These are phyloP conservation scores for Chironomus riparius DNA, from an alignment of 2,888 invertebrate species.

Conservation along the genomic window DNA sequence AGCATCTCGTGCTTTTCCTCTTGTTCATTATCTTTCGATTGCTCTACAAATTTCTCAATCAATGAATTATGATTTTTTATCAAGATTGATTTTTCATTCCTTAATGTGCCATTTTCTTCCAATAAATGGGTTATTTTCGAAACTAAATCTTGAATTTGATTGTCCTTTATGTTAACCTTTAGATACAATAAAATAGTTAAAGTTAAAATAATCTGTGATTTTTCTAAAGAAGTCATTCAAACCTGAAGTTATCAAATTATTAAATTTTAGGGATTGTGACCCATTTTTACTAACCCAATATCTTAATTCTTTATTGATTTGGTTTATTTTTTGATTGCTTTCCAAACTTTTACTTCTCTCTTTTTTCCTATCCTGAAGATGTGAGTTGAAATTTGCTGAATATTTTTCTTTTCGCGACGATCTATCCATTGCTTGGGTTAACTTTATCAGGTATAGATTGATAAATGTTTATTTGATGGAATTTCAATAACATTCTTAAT, in stretches of 20 bases:
- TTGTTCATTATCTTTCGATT: slow-evolving; percentile 36
- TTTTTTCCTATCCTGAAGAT: background rate
- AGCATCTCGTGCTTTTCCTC: slow-evolving; percentile 40
- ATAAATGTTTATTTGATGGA: too few relatives aligned
- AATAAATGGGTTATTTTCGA: slow-evolving; percentile 41
- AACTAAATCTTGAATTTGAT: background rate
- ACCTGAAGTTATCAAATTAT: too few relatives aligned
- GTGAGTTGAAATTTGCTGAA: background rate
- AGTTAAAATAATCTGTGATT: background rate
- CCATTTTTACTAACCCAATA: background rate
- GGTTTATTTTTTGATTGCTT: background rate
- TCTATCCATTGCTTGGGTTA: background rate
- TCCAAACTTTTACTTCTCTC: background rate
- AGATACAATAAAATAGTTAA: background rate
- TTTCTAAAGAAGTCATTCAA: too few relatives aligned
- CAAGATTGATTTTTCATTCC: slow-evolving; percentile 45
- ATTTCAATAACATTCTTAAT: background rate
- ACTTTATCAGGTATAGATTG: background rate
- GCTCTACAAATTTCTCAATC: slow-evolving; percentile 38
- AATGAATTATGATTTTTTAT: slow-evolving; percentile 48
- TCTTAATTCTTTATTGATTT: slow-evolving; percentile 7
- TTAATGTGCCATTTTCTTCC: slow-evolving; percentile 52
- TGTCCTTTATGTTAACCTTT: slow-evolving; percentile 16
- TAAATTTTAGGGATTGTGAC: background rate
- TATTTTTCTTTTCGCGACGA: background rate